Base-by-base conservation (phyloP, 2,113 vertebrate genomes). In the Irena cyanogastra region DNA sequence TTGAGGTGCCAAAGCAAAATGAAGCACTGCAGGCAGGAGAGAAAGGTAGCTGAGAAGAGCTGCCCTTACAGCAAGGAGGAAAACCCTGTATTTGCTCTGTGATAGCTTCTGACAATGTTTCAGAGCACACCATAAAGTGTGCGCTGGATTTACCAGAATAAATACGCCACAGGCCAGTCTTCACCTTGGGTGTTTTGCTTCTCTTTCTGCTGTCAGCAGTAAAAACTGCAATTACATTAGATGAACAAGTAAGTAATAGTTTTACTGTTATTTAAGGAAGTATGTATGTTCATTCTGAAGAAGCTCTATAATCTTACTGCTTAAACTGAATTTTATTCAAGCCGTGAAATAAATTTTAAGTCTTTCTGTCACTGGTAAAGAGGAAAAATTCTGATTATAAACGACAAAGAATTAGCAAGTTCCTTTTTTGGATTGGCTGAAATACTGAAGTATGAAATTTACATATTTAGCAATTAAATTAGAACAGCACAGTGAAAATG, bases 181-280 rank as follows among this genome's bases (percentile, higher is more conserved):
- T 80, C 42, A 26, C 28, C 27, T 69, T 7, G 4, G 15, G 18
- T 66, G 14, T 72, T 94, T 81, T 86, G 18, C n/a, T 39, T 85
- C n/a, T 41, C 13, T 44, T 86, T 91, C 50, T 59, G 50, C 71
- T 88, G 8, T 50, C 66, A 45, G 24, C 57, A 26, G 22, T 93
- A 77, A 57, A 83, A 86, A 17, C 61, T 83, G 44, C 56, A 78
- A 41, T 88, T 90, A 28, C 79, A 9, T 80, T 86, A 77, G 92
- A 77, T 80, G 90, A 96, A 74, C 79, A 80, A 97, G 93, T 97
- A 95, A 97, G 95, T 94, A 77, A 35, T 69, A 50, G 49, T 49
- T 89, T 83, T 80, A 53, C n/a, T 82, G 14, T 13, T 64, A 79
- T 47, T 76, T 68, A n/a, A 83, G 44, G 19, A 80, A 66, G 5